phyloP scores from a whole-genome alignment of 2,888 invertebrate genomes.

The Dusona sp. region DNA sequence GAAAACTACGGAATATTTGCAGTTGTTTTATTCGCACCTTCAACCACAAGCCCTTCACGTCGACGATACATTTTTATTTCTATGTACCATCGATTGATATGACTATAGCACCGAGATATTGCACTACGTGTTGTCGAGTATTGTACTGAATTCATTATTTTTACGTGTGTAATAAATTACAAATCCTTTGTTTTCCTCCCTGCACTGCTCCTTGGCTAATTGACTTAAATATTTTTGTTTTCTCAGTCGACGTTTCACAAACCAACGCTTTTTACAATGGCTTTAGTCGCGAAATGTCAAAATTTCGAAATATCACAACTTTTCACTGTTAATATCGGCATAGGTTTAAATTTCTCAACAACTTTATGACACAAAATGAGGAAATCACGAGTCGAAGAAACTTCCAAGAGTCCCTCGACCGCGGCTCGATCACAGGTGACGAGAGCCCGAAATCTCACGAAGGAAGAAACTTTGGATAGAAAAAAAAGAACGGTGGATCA shows the following conservation, averaged over 20 bases:
- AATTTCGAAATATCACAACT: conserved; percentile 12
- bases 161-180: conserved; percentile 28
- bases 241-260: conserved; percentile 16
- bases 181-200: background rate
- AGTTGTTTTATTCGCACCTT: conserved; percentile 42
- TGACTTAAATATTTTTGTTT: background rate
- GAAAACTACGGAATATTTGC: conserved; percentile 21
- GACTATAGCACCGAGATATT: conserved; percentile 38
- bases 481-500: conserved; percentile 23
- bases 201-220: background rate
- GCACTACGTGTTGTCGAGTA: conserved; percentile 39
- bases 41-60: conserved; percentile 18
- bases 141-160: background rate
- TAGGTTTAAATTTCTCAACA: conserved; percentile 17
- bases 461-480: conserved; percentile 26
- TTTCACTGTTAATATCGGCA: background rate
- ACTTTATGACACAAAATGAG: conserved; percentile 45
- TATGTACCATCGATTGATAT: conserved; percentile 44
- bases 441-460: conserved; percentile 7
- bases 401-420: conserved; percentile 30
- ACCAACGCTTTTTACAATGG: background rate
- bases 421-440: background rate
- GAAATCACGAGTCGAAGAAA: conserved; percentile 51
- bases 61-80: conserved; percentile 28
- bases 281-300: conserved; percentile 1